A percentile compares a stretch with the other conserved stretches of the same genome.
phyloP scores from a whole-genome alignment of 2,888 invertebrate species.

The Trachelus iudaicus region DNA sequence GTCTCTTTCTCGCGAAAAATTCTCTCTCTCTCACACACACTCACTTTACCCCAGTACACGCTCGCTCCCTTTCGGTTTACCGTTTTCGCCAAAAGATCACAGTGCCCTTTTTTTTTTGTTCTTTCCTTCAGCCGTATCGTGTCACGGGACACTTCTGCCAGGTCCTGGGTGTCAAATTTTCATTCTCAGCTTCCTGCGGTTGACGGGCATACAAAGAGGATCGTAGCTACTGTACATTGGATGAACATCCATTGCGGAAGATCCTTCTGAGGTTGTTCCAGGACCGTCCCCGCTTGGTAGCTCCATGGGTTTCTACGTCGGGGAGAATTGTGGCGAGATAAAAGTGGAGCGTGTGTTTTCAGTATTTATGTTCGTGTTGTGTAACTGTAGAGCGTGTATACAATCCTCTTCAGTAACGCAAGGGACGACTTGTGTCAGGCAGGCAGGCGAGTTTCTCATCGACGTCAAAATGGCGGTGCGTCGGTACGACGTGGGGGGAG shows the following conservation, averaged over 20 bases:
- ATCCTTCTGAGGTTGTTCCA: neutral
- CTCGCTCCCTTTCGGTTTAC: neutral
- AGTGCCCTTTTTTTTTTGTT: neutral
- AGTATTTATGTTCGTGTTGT: neutral
- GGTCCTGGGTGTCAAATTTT: neutral
- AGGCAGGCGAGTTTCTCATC: neutral
- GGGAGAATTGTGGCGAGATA: neutral
- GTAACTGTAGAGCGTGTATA: neutral
- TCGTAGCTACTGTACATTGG: neutral
- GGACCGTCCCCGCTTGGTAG: neutral
- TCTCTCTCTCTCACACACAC: neutral
- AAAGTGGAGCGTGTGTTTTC: neutral
- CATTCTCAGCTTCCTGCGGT: neutral
- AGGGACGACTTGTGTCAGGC: neutral
- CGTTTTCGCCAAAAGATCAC: neutral
- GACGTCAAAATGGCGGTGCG: neutral
- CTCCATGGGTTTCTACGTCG: neutral
- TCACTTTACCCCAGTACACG: neutral
- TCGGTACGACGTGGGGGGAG: neutral
- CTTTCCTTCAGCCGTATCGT: neutral
- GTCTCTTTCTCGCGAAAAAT: neutral
- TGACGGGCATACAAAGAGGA: neutral
- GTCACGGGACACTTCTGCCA: neutral
- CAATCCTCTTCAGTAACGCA: neutral
- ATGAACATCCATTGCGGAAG: neutral